These are phyloP conservation scores for Physocephala rufipes DNA, from an alignment of 2,888 invertebrate species.

Conservation along the genomic window DNA sequence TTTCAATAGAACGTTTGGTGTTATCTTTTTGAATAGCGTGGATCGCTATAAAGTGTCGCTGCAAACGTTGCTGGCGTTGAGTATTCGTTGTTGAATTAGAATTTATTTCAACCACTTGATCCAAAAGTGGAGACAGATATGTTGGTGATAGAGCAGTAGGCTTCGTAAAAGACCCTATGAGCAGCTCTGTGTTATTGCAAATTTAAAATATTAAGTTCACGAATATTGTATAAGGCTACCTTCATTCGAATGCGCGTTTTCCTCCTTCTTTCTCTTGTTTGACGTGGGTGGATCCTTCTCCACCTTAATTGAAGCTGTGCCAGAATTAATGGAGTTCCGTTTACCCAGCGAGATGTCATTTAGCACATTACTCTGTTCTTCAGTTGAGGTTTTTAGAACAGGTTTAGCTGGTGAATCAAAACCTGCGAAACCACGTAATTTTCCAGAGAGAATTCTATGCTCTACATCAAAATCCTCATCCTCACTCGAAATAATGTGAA, in stretches of 20 bases:
- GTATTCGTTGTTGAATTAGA: constrained; percentile 48
- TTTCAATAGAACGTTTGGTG: constrained; percentile 47
- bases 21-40: background rate
- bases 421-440: constrained; percentile 35
- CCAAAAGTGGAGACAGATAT: constrained; percentile 34
- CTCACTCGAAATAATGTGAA: constrained; percentile 43
- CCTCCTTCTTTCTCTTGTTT: constrained; percentile 20
- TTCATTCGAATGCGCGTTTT: background rate
- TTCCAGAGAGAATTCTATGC: constrained; percentile 10
- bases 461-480: constrained; percentile 38
- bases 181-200: background rate
- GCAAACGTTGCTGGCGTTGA: constrained; percentile 41
- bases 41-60: constrained; percentile 13
- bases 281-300: background rate
- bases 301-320: background rate
- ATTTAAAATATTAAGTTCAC: too few relatives aligned
- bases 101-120: constrained; percentile 47
- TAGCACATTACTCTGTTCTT: background rate
- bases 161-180: background rate
- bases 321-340: constrained; percentile 13
- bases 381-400: background rate
- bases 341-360: constrained; percentile 4
- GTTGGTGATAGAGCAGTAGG: background rate
- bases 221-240: too few relatives aligned
- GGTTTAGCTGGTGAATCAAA: constrained; percentile 31